Evolutionary conservation across 2,888 invertebrate genomes (phyloP).

Genomic region (Philonicus albiceps): DNA sequence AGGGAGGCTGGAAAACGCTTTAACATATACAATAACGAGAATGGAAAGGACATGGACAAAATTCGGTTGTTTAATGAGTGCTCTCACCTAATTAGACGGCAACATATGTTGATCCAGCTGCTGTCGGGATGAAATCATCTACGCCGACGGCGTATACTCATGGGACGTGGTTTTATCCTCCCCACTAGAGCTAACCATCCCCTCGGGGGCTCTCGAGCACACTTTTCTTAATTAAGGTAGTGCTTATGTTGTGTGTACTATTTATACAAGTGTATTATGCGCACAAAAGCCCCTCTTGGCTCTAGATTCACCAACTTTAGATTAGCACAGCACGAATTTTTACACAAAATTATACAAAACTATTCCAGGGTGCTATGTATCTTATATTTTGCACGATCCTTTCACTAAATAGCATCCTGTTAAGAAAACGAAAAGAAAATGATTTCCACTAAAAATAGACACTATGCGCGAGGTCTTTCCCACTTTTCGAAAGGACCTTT

Average conservation of each 20-base stretch:
- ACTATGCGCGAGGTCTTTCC: neutral
- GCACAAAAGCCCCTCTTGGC: conserved; percentile 1
- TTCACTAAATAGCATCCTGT: conserved; percentile 24
- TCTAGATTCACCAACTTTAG: conserved; percentile 10
- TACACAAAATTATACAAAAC: neutral
- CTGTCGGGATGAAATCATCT: conserved; percentile 38
- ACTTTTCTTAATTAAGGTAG: conserved; percentile 35
- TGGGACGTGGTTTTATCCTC: conserved; percentile 32
- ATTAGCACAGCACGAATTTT: conserved; percentile 30
- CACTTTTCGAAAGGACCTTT: conserved; percentile 2
- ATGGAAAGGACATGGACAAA: neutral
- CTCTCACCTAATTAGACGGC: conserved; percentile 39
- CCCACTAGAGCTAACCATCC: conserved; percentile 17
- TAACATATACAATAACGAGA: neutral
- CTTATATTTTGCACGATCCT: neutral
- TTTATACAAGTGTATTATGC: conserved; percentile 25
- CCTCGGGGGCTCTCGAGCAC: conserved; percentile 17
- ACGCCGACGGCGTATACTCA: conserved; percentile 1
- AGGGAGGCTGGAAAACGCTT: neutral
- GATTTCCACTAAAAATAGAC: conserved; percentile 24
- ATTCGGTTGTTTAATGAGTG: conserved; percentile 11
- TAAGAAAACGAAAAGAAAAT: neutral
- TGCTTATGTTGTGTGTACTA: conserved; percentile 13
- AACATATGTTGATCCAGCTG: conserved; percentile 41
- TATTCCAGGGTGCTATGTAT: neutral